Percentiles rank a stretch among this genome's conserved stretches.
phyloP scores from a whole-genome alignment of 2,888 invertebrate genomes.

The Amblyteles armatorius region DNA sequence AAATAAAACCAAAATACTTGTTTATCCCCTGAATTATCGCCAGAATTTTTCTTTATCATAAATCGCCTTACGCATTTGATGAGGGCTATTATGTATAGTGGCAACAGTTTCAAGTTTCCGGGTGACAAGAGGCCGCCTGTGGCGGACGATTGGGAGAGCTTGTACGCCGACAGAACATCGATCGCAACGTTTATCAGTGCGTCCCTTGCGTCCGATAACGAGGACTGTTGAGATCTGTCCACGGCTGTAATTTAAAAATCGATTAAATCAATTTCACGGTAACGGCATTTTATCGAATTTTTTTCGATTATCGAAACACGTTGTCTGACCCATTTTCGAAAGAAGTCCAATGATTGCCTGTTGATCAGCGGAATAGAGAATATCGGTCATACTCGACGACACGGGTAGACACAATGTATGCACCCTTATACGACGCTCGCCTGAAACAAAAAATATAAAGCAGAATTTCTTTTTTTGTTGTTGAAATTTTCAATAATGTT shows the following conservation, averaged over 20 bases:
- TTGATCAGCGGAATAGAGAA: slow-evolving; percentile 96
- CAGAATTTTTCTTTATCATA: slow-evolving; percentile 15
- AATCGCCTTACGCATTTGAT: slow-evolving; percentile 90
- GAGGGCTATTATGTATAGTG: slow-evolving; percentile 94
- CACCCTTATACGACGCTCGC: slow-evolving; percentile 98
- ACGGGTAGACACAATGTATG: slow-evolving; percentile 98
- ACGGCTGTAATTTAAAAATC: slow-evolving; percentile 88
- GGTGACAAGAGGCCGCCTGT: slow-evolving; percentile 90
- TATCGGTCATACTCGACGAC: slow-evolving; percentile 92
- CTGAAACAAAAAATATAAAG: slow-evolving; percentile 83
- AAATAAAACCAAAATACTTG: not conserved
- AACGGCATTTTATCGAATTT: not conserved
- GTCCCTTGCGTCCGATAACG: slow-evolving; percentile 96
- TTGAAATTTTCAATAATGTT: not conserved
- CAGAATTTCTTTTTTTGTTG: not conserved
- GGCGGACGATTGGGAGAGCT: slow-evolving; percentile 86
- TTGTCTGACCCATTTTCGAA: slow-evolving; percentile 95
- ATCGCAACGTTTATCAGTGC: slow-evolving; percentile 98
- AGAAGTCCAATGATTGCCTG: slow-evolving; percentile 96
- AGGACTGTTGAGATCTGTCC: slow-evolving; percentile 94
- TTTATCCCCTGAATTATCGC: not conserved
- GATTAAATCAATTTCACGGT: not conserved
- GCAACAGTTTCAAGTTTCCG: slow-evolving; percentile 91
- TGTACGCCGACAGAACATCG: slow-evolving; percentile 93
- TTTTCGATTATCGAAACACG: not conserved